Evolutionary conservation across 2,888 invertebrate species (phyloP).

Genomic region (Pristionchus maxplancki): DNA sequence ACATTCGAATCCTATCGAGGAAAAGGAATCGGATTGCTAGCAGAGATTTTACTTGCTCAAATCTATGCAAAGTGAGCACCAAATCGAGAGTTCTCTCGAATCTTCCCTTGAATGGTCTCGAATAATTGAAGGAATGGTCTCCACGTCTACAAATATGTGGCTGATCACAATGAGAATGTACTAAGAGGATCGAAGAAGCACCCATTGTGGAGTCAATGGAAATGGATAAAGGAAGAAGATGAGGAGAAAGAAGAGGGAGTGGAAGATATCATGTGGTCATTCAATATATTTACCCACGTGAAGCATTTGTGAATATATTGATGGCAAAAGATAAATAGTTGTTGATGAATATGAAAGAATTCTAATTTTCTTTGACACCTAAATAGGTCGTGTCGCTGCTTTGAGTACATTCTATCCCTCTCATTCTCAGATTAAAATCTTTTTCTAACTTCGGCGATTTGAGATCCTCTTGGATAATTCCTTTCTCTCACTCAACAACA

Average conservation of each 20-base stretch:
- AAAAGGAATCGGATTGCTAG: constrained; percentile 28
- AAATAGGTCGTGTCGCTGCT: neutral
- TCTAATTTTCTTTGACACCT: no score
- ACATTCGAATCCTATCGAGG: constrained; percentile 11
- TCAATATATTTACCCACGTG: neutral
- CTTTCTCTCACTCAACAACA: neutral
- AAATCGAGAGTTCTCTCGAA: neutral
- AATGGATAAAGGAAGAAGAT: neutral
- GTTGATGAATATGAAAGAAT: no score
- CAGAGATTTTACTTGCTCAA: constrained; percentile 24
- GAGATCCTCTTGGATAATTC: neutral
- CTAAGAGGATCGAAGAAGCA: neutral
- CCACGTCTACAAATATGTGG: constrained; percentile 6
- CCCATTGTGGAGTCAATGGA: constrained; percentile 22
- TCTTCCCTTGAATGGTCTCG: neutral
- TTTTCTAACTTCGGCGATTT: no score
- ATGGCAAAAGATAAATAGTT: neutral
- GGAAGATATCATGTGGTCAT: constrained; percentile 28
- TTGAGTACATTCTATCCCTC: neutral
- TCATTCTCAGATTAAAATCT: constrained; percentile 17
- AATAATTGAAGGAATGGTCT: neutral
- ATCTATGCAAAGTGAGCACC: neutral
- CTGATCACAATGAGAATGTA: neutral
- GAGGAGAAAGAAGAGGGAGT: neutral
- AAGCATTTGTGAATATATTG: neutral